phyloP scores from a whole-genome alignment of 2,888 invertebrate genomes.

The Eristalis arbustorum region DNA sequence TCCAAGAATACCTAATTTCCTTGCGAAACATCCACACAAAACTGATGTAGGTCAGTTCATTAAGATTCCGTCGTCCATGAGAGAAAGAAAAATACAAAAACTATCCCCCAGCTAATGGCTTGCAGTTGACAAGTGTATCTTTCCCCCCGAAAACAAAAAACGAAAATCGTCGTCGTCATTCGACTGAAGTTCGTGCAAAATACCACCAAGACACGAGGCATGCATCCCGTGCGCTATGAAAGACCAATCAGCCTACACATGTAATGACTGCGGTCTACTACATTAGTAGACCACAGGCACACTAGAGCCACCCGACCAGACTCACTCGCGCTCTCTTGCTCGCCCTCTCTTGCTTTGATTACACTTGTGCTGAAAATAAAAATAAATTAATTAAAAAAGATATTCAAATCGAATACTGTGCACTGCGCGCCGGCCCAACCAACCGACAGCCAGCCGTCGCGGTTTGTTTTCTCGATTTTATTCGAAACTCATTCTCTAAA shows the following conservation, averaged over 20 bases:
- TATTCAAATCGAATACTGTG: conserved; percentile 59
- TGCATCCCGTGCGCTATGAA: background rate
- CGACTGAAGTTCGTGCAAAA: background rate
- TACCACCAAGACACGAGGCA: conserved; percentile 2
- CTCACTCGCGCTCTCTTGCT: conserved; percentile 2
- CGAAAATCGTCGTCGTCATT: background rate
- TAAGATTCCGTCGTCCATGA: background rate
- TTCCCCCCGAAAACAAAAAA: background rate
- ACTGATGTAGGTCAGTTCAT: conserved; percentile 52
- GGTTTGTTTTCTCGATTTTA: conserved; percentile 10
- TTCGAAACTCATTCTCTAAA: conserved; percentile 56
- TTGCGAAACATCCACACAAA: background rate
- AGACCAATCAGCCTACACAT: conserved; percentile 13
- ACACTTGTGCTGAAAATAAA: conserved; percentile 50
- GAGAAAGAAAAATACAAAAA: background rate
- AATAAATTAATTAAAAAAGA: conserved; percentile 66
- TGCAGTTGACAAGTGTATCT: conserved; percentile 9
- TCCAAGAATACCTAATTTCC: conserved; percentile 9
- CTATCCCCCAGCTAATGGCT: background rate
- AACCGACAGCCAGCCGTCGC: conserved; percentile 51
- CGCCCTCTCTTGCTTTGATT: conserved; percentile 19
- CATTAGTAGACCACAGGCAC: conserved; percentile 24
- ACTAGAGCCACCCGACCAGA: background rate
- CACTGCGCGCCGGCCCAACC: conserved; percentile 48
- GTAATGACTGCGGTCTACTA: conserved; percentile 12